Conservation (phyloP, 1,140 invertebrate genomes). For the Gyrodactylus bullatarudis region DNA sequence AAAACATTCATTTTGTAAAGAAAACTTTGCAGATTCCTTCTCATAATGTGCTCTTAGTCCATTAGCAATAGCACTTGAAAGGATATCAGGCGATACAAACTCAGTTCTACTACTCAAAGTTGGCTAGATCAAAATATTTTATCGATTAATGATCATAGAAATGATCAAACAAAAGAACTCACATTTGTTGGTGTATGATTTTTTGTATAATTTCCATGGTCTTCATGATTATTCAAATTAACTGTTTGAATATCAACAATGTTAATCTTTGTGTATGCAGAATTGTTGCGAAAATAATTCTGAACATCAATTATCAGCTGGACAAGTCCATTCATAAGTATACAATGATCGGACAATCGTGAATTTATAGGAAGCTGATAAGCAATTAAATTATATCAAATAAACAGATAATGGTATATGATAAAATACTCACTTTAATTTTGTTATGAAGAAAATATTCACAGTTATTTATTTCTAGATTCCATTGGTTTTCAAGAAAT, state of each 20-base stretch:
- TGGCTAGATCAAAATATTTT: too few species aligned
- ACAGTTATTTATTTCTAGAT: background rate
- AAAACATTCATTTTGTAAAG: too few species aligned
- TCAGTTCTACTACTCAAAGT: too few species aligned
- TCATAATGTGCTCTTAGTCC: too few species aligned
- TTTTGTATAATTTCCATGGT: background rate
- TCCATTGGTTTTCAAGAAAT: background rate
- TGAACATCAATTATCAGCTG: background rate
- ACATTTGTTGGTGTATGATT: background rate
- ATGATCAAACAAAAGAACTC: background rate
- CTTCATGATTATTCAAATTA: background rate
- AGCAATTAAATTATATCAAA: too few species aligned
- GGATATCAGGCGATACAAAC: too few species aligned
- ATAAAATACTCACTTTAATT: background rate
- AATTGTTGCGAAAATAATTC: too few species aligned
- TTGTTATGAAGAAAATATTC: background rate
- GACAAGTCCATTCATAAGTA: background rate
- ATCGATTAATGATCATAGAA: too few species aligned
- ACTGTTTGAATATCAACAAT: too few species aligned
- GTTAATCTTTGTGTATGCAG: background rate
- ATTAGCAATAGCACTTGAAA: too few species aligned
- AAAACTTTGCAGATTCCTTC: too few species aligned
- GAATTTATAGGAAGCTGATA: background rate
- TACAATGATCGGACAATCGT: background rate
- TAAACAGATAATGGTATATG: background rate